Conservation (phyloP, 2,797 vertebrate species). For the Gallirallus australis region DNA sequence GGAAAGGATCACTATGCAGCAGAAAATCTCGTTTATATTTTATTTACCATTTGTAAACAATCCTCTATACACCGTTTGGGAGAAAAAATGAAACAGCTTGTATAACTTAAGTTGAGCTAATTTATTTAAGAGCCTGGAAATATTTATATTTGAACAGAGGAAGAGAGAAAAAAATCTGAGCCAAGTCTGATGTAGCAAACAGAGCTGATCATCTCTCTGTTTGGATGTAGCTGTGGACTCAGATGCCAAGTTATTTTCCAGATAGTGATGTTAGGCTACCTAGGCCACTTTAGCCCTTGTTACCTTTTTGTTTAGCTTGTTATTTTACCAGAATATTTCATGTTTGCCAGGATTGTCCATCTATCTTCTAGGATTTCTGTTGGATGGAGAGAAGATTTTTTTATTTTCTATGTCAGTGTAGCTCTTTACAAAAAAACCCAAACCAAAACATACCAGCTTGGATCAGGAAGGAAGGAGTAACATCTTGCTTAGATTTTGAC, state of each 20-base stretch:
- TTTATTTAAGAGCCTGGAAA: conserved; percentile 51
- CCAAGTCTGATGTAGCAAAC: conserved; percentile 49
- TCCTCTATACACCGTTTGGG: conserved; percentile 5
- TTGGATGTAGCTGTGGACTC: conserved; percentile 30
- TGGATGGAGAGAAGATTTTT: conserved; percentile 35
- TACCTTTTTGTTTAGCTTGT: conserved; percentile 45
- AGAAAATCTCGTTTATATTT: conserved; percentile 36
- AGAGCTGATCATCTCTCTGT: conserved; percentile 55
- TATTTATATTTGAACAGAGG: conserved; percentile 32
- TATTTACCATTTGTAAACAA: conserved; percentile 55
- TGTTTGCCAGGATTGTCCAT: conserved; percentile 50
- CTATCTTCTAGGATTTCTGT: conserved; percentile 72
- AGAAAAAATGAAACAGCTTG: conserved; percentile 34
- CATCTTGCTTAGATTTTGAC: neutral
- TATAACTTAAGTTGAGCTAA: conserved; percentile 24
- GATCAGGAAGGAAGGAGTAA: neutral
- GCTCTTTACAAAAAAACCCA: neutral
- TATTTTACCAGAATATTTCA: conserved; percentile 56
- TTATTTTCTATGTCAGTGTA: conserved; percentile 61
- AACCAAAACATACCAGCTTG: neutral
- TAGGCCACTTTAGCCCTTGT: conserved; percentile 30
- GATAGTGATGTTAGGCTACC: conserved; percentile 28
- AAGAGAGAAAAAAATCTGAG: conserved; percentile 8
- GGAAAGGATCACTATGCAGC: neutral
- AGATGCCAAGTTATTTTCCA: conserved; percentile 61